Percentiles rank a stretch among this genome's conserved stretches.
phyloP scores from a whole-genome alignment of 2,797 vertebrate species.

The Telmatherina bonti region DNA sequence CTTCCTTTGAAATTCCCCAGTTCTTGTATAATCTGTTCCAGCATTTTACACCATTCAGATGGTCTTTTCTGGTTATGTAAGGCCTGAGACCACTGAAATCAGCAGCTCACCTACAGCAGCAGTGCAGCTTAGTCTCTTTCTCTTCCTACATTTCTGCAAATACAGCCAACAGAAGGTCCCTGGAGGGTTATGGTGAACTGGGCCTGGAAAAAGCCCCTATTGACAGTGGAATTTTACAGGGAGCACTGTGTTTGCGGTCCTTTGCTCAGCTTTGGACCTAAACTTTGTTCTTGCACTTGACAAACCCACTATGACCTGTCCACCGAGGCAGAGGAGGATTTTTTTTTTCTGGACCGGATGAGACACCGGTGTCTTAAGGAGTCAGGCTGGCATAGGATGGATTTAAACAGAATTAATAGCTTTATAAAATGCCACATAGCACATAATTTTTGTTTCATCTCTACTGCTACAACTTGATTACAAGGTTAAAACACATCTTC shows the following conservation, averaged over 20 bases:
- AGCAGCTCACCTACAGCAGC: background rate
- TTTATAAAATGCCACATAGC: background rate
- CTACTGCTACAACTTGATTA: background rate
- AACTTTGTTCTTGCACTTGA: conserved; percentile 11
- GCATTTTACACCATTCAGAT: background rate
- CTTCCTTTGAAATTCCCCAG: conserved; percentile 6
- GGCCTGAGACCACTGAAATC: background rate
- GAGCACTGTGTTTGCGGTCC: conserved; percentile 64
- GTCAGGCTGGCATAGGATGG: conserved; percentile 18
- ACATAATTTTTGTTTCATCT: background rate
- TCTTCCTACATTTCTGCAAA: conserved; percentile 44
- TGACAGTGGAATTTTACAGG: conserved; percentile 72
- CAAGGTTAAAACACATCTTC: background rate
- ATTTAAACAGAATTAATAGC: conserved; percentile 10
- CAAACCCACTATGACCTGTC: conserved; percentile 48
- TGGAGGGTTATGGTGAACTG: conserved; percentile 54
- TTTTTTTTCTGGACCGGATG: conserved; percentile 12
- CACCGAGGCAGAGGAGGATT: conserved; percentile 32
- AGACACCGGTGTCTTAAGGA: background rate
- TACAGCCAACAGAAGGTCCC: conserved; percentile 52
- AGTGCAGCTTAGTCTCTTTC: conserved; percentile 18
- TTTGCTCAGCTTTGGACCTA: conserved; percentile 43
- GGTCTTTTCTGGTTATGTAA: conserved; percentile 4
- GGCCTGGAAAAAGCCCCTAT: conserved; percentile 73
- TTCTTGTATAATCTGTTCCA: background rate